These are phyloP conservation scores for Pelobates cultripes DNA, from an alignment of 2,797 vertebrate genomes.

Conservation along the genomic window DNA sequence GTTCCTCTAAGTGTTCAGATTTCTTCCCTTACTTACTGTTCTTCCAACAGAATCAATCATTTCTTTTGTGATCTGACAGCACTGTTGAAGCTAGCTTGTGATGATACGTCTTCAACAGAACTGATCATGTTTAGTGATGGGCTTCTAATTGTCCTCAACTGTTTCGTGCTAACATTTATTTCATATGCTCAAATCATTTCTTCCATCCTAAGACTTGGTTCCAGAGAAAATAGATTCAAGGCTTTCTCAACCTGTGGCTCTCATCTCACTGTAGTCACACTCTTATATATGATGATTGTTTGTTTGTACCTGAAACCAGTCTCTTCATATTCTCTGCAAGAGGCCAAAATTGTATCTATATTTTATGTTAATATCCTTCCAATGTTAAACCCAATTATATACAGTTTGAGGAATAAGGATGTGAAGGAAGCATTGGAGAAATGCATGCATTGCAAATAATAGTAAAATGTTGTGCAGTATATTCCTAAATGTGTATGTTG, in stretches of 20 bases:
- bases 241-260: constrained; percentile 42
- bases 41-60: neutral
- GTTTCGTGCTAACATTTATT: constrained; percentile 7
- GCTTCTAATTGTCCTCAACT: constrained; percentile 7
- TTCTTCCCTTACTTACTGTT: constrained; percentile 19
- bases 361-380: constrained; percentile 44
- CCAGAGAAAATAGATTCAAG: constrained; percentile 23
- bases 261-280: constrained; percentile 39
- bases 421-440: constrained; percentile 17
- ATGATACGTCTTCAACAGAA: constrained; percentile 20
- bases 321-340: constrained; percentile 42
- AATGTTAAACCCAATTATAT: constrained; percentile 48
- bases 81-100: constrained; percentile 28
- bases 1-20: constrained; percentile 7
- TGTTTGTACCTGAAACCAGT: constrained; percentile 49
- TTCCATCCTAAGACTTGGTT: constrained; percentile 25
- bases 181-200: constrained; percentile 32
- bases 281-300: constrained; percentile 42
- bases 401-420: constrained; percentile 40
- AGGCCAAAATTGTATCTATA: constrained; percentile 36
- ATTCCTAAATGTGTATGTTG: no score
- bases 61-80: constrained; percentile 19
- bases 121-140: constrained; percentile 24
- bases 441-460: no score
- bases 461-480: no score